A percentile compares a stretch with the other conserved stretches of the same genome.
Conservation (phyloP, 2,888 invertebrate genomes). For the Synergus gifuensis region DNA sequence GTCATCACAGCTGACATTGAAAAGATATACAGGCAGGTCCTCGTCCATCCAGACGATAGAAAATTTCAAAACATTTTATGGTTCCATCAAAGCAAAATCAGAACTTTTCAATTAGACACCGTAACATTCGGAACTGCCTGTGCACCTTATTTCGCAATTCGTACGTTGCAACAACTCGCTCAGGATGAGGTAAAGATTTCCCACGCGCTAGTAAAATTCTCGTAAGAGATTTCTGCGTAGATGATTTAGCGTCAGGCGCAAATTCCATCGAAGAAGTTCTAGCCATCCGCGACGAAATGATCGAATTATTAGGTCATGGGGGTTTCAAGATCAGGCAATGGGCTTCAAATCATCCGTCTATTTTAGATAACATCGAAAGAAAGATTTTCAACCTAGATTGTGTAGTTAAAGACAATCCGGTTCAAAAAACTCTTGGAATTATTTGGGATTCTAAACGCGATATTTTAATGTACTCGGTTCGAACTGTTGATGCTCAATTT, state of each 20-base stretch:
- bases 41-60: too few species aligned
- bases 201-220: background rate
- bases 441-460: constrained; percentile 50
- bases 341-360: constrained; percentile 51
- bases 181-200: background rate
- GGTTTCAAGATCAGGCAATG: constrained; percentile 48
- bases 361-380: constrained; percentile 24
- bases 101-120: background rate
- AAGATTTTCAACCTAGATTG: constrained; percentile 40
- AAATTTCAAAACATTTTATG: background rate
- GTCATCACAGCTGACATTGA: background rate
- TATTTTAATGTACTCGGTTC: too few species aligned
- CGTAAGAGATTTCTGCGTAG: background rate
- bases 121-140: background rate
- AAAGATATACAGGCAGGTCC: too few species aligned
- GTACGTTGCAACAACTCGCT: background rate
- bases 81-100: background rate
- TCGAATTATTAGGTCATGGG: background rate
- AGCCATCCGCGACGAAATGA: constrained; percentile 7
- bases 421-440: constrained; percentile 44
- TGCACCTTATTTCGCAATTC: background rate
- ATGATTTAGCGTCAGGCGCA: background rate
- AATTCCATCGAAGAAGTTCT: background rate
- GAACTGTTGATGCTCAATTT: too few species aligned
- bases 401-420: constrained; percentile 18